Evolutionary conservation across 2,797 vertebrate species (phyloP).

Genomic region (Coregonus ussuriensis): DNA sequence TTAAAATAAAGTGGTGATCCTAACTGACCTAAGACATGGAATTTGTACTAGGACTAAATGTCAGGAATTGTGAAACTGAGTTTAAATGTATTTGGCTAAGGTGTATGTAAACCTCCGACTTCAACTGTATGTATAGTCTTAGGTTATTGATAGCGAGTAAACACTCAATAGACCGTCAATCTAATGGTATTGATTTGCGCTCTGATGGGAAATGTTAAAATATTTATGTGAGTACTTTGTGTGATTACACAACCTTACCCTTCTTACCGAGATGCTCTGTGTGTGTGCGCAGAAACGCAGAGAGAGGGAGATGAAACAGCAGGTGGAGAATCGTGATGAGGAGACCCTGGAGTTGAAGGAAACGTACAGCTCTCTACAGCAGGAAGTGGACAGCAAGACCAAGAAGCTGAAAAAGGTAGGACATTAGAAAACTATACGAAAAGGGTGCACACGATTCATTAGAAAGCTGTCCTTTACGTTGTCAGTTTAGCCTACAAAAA

Average conservation of each 20-base stretch:
- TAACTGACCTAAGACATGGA: too few relatives aligned
- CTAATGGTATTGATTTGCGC: neutral
- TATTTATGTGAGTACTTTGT: neutral
- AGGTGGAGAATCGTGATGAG: slow-evolving; percentile 92
- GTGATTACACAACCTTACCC: neutral
- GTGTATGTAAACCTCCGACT: too few relatives aligned
- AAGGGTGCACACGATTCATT: neutral
- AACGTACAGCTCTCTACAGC: slow-evolving; percentile 95
- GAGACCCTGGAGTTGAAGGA: slow-evolving; percentile 96
- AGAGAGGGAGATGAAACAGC: slow-evolving; percentile 96
- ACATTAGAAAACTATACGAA: neutral
- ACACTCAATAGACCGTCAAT: neutral
- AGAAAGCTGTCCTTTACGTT: too few relatives aligned
- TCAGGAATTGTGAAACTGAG: too few relatives aligned
- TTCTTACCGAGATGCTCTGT: neutral
- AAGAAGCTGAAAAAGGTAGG: slow-evolving; percentile 98
- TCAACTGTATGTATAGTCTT: neutral
- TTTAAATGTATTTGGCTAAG: too few relatives aligned
- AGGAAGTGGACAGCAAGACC: slow-evolving; percentile 98
- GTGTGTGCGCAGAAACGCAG: slow-evolving; percentile 83
- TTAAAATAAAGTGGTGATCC: too few relatives aligned
- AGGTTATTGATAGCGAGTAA: neutral
- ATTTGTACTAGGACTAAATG: too few relatives aligned
- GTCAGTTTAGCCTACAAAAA: too few relatives aligned
- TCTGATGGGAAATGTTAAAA: neutral